Conservation (phyloP, 2,113 vertebrate species). For the Lichenostomus cassidix region DNA sequence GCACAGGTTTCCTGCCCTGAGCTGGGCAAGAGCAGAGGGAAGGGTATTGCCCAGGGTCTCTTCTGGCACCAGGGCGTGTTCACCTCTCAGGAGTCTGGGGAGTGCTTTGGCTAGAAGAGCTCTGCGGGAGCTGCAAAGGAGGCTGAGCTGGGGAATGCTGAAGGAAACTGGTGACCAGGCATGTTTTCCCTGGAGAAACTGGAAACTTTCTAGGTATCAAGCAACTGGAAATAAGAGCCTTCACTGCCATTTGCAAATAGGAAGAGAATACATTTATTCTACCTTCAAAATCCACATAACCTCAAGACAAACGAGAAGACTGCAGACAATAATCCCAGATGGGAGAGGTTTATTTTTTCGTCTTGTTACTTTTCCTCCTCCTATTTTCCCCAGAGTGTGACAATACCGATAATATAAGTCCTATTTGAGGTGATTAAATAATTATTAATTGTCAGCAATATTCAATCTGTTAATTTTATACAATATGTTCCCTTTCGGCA, state of each 20-base stretch:
- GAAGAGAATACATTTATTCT: neutral
- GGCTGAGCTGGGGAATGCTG: neutral
- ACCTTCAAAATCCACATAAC: neutral
- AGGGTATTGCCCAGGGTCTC: neutral
- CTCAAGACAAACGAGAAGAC: neutral
- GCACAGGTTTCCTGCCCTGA: neutral
- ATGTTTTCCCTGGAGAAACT: neutral
- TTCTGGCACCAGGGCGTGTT: fast-evolving
- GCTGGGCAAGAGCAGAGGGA: neutral
- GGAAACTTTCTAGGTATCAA: neutral
- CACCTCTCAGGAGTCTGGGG: neutral
- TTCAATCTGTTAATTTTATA: neutral
- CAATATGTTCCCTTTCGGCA: neutral
- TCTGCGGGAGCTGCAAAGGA: neutral
- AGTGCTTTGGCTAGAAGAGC: neutral
- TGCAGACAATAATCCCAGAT: neutral
- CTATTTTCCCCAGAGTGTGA: neutral
- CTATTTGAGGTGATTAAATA: neutral
- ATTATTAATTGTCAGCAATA: neutral
- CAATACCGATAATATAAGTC: neutral
- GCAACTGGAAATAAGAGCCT: neutral
- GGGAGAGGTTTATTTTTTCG: neutral
- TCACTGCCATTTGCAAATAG: neutral
- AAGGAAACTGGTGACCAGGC: neutral
- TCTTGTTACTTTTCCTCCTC: neutral